Evolutionary conservation across 2,113 vertebrate genomes (phyloP), one percentile per base, ranked within the genome.

Genomic region (Aphyosemion australe): DNA sequence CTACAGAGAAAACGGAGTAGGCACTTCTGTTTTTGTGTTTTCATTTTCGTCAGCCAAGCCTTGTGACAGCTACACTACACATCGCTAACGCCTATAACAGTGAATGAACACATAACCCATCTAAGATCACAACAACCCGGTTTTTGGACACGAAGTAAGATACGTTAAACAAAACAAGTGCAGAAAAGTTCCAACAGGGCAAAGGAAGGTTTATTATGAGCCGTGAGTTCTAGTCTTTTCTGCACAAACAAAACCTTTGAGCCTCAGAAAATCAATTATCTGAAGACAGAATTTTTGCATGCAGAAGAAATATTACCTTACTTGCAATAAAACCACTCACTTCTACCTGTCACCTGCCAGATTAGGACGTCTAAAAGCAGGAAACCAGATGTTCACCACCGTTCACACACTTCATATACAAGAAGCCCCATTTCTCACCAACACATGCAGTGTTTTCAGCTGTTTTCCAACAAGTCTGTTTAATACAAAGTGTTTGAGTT

Each of bases 11-110:
- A 87, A 76, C 59, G 76, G 74, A 87, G 63, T 84, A 91, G 90
- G 88, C 90, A 92, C 91, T 92, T 92, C 76, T 84, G 76, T 85
- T 87, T 83, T 11, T 26, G 21, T 26, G 21, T 26, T 60, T 18
- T 63, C 11, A 1, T 83, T 77, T 72, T 80, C 58, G 76, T 72
- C 71, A 63, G 53, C 31, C 26, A 18, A 74, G 32, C 41, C 31
- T 56, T 48, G 9, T 6, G 18, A 62, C 26, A 54, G 64, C 16
- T 54, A 12, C 26, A 26, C 26, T 5, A 26, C 26, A 26, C 26
- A n/a, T n/a, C n/a, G n/a, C n/a, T n/a, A n/a, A 26, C 54, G 72
- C 39, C 16, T 16, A 55, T 62, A 34, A 37, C 42, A n/a, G 5
- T 6, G 15, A 19, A 57, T 61, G 47, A 41, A 39, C 7, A 32